Evolutionary conservation across 2,888 invertebrate species (phyloP), one percentile per base, ranked within the genome.

Genomic region (Apomyelois bistriatella): DNA sequence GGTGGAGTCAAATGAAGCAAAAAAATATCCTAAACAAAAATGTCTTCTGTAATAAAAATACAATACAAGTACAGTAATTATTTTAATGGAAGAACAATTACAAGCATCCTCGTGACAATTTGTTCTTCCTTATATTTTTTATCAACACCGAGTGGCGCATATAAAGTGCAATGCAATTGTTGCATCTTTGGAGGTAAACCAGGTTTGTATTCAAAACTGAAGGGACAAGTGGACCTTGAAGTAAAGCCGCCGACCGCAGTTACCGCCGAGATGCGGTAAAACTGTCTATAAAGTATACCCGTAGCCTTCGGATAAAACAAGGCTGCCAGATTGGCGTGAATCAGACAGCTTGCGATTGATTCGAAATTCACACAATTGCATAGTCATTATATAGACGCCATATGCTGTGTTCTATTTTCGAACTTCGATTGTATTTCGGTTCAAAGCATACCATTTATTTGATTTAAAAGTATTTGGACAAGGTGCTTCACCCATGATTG

Each of bases 171-270:
- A 65, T 66, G 60, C 60, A 66, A 68, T 72, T 74, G 77, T 70
- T 70, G 78, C 72, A 71, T 68, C 61, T 77, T 76, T 81, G 68
- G 76, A 85, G 84, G 83, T 68, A 64, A 86, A 82, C 85, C 60
- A 73, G 82, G 76, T 76, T 65, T 65, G 62, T 76, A 71, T 75
- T 71, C 69, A 70, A 70, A 78, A 70, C 70, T 71, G 75, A 82
- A 84, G 79, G 81, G 76, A 78, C 82, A 76, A 70, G 74, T 72
- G 74, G 75, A 64, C 79, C 85, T 84, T 85, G 84, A 80, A 70
- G 67, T 61, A 65, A 73, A 61, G 62, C 58, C 58, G 55, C 57
- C 70, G 68, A 75, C 76, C 73, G 71, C 77, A 74, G n/a, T n/a
- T n/a, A n/a, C n/a, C n/a, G 65, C 64, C 68, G 62, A 69, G 69